phyloP scores from a whole-genome alignment of 2,888 invertebrate genomes.

The Coelogynopora nodosa region DNA sequence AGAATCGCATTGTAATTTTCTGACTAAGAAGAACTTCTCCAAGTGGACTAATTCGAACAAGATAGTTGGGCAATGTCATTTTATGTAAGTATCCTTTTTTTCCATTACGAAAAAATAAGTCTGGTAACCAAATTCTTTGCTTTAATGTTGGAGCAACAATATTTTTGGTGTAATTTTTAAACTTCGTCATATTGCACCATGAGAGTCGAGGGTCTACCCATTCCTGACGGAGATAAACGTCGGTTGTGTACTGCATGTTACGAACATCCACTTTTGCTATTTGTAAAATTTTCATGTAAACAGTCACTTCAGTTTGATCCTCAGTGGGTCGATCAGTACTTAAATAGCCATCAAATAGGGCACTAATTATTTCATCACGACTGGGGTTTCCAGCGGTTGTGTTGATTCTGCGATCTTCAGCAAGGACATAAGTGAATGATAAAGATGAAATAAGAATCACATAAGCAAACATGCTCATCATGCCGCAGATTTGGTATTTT shows the following conservation, averaged over 20 bases:
- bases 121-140: constrained; percentile 45
- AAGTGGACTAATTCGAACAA: constrained; percentile 39
- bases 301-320: constrained; percentile 39
- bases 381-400: background rate
- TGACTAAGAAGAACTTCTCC: constrained; percentile 46
- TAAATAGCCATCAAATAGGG: constrained; percentile 29
- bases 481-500: no score
- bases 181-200: constrained; percentile 36
- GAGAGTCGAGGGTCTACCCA: constrained; percentile 44
- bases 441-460: no score
- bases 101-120: constrained; percentile 46
- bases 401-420: no score
- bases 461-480: no score
- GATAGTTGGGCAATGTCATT: constrained; percentile 46
- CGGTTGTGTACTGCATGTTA: constrained; percentile 46
- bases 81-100: constrained; percentile 45
- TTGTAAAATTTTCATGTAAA: constrained; percentile 46
- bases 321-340: constrained; percentile 39
- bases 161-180: constrained; percentile 40
- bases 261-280: constrained; percentile 43
- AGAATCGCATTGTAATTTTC: constrained; percentile 46
- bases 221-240: constrained; percentile 42
- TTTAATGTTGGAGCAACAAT: constrained; percentile 42
- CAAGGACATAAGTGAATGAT: no score
- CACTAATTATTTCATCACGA: constrained; percentile 29